Percentiles rank a stretch among this genome's conserved stretches.
Evolutionary conservation across 2,113 vertebrate species (phyloP).

Genomic region (Laticauda colubrina): DNA sequence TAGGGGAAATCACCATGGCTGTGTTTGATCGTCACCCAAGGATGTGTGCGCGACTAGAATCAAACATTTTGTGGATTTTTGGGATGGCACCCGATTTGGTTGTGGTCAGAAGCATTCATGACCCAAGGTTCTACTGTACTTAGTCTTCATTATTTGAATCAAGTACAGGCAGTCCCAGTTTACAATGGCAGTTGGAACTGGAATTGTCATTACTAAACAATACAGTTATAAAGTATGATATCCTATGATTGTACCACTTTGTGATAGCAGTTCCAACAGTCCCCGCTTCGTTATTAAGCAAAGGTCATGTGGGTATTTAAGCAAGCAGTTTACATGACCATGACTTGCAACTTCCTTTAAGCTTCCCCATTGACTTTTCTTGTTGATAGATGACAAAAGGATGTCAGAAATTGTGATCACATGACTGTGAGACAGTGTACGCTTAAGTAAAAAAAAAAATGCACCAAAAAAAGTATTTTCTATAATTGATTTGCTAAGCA

Average conservation of each 20-base stretch:
- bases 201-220: not conserved
- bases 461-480: not conserved
- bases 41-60: too few relatives aligned
- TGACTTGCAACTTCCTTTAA: not conserved
- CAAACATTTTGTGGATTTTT: too few relatives aligned
- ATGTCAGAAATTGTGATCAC: not conserved
- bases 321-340: not conserved
- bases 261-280: not conserved
- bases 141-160: not conserved
- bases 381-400: not conserved
- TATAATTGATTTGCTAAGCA: not conserved
- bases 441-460: not conserved
- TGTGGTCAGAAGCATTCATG: too few relatives aligned
- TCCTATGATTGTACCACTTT: not conserved
- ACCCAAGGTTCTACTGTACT: not conserved
- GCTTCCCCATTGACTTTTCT: not conserved
- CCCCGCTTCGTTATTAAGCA: not conserved
- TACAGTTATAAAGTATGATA: not conserved
- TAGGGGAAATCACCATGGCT: too few relatives aligned
- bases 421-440: not conserved
- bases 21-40: too few relatives aligned
- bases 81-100: too few relatives aligned
- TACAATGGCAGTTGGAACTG: not conserved
- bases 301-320: not conserved
- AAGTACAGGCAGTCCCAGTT: not conserved